Evolutionary conservation across 2,888 invertebrate species (phyloP).

Genomic region (Conchocele bisecta): DNA sequence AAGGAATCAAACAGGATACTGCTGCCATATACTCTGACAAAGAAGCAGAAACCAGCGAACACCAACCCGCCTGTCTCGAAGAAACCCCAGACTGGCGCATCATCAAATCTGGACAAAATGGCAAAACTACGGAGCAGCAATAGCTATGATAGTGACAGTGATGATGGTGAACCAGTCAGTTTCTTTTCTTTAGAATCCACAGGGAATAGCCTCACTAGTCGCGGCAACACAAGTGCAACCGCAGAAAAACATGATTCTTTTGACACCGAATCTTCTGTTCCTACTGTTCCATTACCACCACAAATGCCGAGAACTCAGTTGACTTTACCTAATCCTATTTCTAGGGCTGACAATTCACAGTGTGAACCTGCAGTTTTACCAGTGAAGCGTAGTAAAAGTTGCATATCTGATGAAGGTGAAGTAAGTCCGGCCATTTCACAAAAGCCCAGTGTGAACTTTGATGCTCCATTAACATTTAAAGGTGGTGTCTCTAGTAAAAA

Average conservation of each 20-base stretch:
- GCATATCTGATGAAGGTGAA: not conserved
- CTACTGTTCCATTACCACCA: conserved; percentile 47
- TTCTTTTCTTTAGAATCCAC: conserved; percentile 65
- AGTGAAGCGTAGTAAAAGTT: too few species aligned
- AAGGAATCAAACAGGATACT: conserved; percentile 75
- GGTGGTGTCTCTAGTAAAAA: conserved; percentile 38
- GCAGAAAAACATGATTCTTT: not conserved
- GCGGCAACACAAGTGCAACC: too few species aligned
- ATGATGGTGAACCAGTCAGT: conserved; percentile 55
- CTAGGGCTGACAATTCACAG: not conserved
- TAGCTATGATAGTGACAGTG: conserved; percentile 71
- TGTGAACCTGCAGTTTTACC: too few species aligned
- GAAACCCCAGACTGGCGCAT: conserved; percentile 33
- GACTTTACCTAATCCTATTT: conserved; percentile 43
- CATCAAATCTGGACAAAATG: conserved; percentile 4
- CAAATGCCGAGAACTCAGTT: conserved; percentile 30
- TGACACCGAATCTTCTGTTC: conserved; percentile 24
- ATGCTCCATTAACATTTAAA: conserved; percentile 59
- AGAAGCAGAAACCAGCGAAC: conserved; percentile 32
- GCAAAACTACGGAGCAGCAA: conserved; percentile 36
- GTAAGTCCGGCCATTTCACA: not conserved
- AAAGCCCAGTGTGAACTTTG: conserved; percentile 16
- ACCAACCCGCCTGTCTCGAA: too few species aligned
- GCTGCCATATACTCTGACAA: conserved; percentile 68
- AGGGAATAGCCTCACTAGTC: conserved; percentile 1